phyloP scores from a whole-genome alignment of 2,888 invertebrate genomes.

The Eledone cirrhosa region DNA sequence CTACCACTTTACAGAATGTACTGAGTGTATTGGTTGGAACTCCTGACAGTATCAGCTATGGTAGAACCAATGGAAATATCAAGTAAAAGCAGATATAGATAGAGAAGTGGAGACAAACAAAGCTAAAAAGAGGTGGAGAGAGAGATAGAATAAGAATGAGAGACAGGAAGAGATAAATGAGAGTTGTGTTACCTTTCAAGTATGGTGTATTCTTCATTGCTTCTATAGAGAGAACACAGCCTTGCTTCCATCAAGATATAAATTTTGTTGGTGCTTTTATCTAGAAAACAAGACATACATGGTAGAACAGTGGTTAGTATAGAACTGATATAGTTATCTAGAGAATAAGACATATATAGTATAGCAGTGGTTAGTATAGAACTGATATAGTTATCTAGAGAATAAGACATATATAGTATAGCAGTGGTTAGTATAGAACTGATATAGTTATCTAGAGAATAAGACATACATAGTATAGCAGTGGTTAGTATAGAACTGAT shows the following conservation, averaged over 20 bases:
- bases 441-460: conserved; percentile 68
- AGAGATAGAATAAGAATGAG: background rate
- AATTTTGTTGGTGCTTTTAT: conserved; percentile 73
- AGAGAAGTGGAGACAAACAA: too few species aligned
- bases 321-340: conserved; percentile 67
- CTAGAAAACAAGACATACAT: conserved; percentile 49
- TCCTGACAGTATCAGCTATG: too few species aligned
- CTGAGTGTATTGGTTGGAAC: too few species aligned
- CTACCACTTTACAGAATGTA: too few species aligned
- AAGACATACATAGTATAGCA: background rate
- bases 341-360: conserved; percentile 29
- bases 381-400: conserved; percentile 68
- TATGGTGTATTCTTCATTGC: conserved; percentile 80
- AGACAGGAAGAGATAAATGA: background rate
- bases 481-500: too few species aligned
- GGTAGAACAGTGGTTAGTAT: too few species aligned
- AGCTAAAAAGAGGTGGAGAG: too few species aligned
- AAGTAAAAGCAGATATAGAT: too few species aligned
- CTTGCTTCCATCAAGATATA: conserved; percentile 89
- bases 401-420: background rate
- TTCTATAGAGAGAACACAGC: conserved; percentile 81
- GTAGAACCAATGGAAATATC: too few species aligned
- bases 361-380: too few species aligned
- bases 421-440: too few species aligned
- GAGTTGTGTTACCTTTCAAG: conserved; percentile 73